Conservation (phyloP, 2,113 vertebrate genomes). For the Columbina picui region DNA sequence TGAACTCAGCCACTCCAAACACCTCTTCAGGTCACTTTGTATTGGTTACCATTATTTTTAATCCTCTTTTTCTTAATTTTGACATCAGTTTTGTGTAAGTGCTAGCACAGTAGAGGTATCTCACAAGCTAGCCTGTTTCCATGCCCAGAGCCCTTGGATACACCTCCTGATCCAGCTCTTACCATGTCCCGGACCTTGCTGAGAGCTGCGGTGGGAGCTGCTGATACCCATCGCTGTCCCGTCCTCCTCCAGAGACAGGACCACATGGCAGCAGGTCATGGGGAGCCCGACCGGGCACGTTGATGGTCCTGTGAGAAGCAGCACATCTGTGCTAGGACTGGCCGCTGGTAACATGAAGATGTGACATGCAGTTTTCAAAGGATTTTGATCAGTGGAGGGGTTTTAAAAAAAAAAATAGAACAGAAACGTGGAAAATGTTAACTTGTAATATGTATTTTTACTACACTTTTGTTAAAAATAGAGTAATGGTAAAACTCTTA, state of each 20-base stretch:
- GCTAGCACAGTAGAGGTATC: neutral
- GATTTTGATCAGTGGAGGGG: constrained; percentile 55
- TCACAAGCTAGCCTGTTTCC: neutral
- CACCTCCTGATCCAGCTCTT: neutral
- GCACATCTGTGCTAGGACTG: constrained; percentile 24
- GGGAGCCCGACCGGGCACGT: neutral
- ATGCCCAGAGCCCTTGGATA: neutral
- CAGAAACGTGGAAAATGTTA: constrained; percentile 76
- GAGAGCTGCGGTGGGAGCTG: neutral
- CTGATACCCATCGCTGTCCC: neutral
- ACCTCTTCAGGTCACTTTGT: neutral
- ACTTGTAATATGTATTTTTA: constrained; percentile 89
- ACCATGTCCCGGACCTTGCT: neutral
- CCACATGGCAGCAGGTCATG: constrained; percentile 10
- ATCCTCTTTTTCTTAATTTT: constrained; percentile 9
- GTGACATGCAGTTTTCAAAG: constrained; percentile 54
- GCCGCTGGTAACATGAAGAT: constrained; percentile 1
- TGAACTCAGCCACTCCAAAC: constrained; percentile 24
- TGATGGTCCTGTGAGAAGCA: neutral
- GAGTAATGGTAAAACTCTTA: constrained; percentile 77
- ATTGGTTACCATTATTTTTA: neutral
- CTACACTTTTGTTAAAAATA: constrained; percentile 89
- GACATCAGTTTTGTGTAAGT: neutral
- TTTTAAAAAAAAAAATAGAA: constrained; percentile 32
- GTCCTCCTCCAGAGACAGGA: constrained; percentile 32